Conservation (phyloP, 2,797 vertebrate species). For the Sebastes miniatus region DNA sequence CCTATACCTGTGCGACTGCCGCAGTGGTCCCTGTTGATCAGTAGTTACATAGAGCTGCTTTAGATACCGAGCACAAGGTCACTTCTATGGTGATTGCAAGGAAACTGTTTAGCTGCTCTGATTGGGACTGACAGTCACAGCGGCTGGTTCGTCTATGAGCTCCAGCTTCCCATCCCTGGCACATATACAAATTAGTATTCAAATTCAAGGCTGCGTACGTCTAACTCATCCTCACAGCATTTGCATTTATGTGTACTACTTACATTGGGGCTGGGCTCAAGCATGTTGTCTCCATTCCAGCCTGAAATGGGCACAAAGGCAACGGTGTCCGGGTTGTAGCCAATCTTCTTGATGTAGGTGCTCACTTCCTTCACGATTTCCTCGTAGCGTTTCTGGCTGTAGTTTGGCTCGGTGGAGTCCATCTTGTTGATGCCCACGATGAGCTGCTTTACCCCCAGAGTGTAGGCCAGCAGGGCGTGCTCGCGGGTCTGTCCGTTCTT, state of each 20-base stretch:
- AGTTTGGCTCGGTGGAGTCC: slow-evolving; percentile 89
- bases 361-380: slow-evolving; percentile 98
- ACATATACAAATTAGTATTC: slow-evolving; percentile 30
- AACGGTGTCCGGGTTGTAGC: slow-evolving; percentile 95
- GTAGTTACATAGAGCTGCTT: neutral
- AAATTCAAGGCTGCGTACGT: slow-evolving; percentile 6
- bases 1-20: neutral
- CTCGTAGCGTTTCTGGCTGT: slow-evolving; percentile 96
- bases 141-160: neutral
- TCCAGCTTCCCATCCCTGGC: neutral
- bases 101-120: neutral
- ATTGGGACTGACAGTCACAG: neutral
- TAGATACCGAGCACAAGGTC: neutral
- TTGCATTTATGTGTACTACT: slow-evolving; percentile 45
- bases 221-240: neutral
- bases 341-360: slow-evolving; percentile 98
- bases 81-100: neutral
- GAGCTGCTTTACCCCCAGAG: slow-evolving; percentile 95
- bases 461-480: slow-evolving; percentile 96
- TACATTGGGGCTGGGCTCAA: slow-evolving; percentile 94
- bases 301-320: slow-evolving; percentile 94
- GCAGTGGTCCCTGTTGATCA: neutral
- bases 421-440: slow-evolving; percentile 88
- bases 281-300: slow-evolving; percentile 98
- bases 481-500: slow-evolving; percentile 97